Evolutionary conservation across 2,113 vertebrate species (phyloP), one percentile per base, ranked within the genome.

Genomic region (Uropsilus gracilis): DNA sequence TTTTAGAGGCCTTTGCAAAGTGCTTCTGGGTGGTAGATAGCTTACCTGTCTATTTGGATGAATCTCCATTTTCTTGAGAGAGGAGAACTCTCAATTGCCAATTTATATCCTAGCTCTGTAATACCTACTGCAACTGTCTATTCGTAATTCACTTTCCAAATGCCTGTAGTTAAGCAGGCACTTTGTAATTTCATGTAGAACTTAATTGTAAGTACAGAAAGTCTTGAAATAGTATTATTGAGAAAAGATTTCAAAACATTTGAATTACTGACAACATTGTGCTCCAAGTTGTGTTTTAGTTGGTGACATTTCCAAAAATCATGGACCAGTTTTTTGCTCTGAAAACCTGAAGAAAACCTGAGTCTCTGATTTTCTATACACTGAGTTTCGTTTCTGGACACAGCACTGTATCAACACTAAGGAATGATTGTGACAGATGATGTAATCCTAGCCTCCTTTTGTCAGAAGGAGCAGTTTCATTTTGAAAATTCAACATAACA

Each of bases 1-100:
- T 66, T 94, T 93, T 94, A 34, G 93, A 86, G 28, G 3, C n/a
- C 39, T 78, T 91, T 94, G 12, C 24, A 69, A 59, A 94, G 39
- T 83, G 20, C 8, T 83, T 42, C 78, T 61, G 37, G 26, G 22
- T 73, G 55, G 32, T 64, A 5, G 28, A n/a, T 73, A 57, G 48
- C 20, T 94, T 76, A 42, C 39, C 39, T 92, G 69, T 83, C 71
- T 89, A 26, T 91, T 80, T 57, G 80, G 46, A 66, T 72, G 82
- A 81, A 46, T 53, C 7, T 64, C 48, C 13, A 32, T 72, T 89
- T 95, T 10, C 37, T 26, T 75, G 48, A 8, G 3, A 80, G 28
- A 39, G 73, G 8, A 37, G 44, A 91, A 24, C 20, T 78, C 12
- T 57, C 64, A n/a, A 53, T 71, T 78, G 53, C 39, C n/a, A 7